These are phyloP conservation scores for Pogonocherus hispidulus DNA, from an alignment of 2,888 invertebrate species.

Conservation along the genomic window DNA sequence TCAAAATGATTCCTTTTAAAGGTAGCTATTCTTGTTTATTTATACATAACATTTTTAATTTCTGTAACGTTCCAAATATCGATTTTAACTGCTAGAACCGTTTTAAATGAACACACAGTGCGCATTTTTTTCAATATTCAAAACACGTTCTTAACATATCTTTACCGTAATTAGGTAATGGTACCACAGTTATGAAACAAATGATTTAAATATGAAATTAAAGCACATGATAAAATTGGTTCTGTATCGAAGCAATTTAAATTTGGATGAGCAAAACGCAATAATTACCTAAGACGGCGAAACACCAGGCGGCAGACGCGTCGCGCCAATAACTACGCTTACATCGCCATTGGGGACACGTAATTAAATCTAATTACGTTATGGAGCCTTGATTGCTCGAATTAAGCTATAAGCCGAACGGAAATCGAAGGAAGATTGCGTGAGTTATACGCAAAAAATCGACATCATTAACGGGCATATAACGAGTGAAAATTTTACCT, in stretches of 20 bases:
- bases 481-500: conserved; percentile 32
- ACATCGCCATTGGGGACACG: conserved; percentile 40
- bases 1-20: no score
- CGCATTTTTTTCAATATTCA: no score
- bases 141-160: no score
- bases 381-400: conserved; percentile 62
- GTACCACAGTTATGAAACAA: no score
- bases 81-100: no score
- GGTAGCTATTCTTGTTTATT: no score
- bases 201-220: no score
- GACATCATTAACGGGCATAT: conserved; percentile 40
- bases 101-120: no score
- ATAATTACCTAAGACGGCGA: conserved; percentile 24
- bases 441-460: conserved; percentile 44
- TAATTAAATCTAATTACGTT: conserved; percentile 61
- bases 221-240: conserved; percentile 17
- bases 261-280: not conserved
- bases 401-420: conserved; percentile 61
- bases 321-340: conserved; percentile 32
- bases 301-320: conserved; percentile 39
- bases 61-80: no score
- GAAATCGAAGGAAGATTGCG: conserved; percentile 64
- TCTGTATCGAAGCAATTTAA: not conserved
- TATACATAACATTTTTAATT: no score
- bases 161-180: no score